Evolutionary conservation across 2,888 invertebrate species (phyloP).

Genomic region (Drosophila pegasa): DNA sequence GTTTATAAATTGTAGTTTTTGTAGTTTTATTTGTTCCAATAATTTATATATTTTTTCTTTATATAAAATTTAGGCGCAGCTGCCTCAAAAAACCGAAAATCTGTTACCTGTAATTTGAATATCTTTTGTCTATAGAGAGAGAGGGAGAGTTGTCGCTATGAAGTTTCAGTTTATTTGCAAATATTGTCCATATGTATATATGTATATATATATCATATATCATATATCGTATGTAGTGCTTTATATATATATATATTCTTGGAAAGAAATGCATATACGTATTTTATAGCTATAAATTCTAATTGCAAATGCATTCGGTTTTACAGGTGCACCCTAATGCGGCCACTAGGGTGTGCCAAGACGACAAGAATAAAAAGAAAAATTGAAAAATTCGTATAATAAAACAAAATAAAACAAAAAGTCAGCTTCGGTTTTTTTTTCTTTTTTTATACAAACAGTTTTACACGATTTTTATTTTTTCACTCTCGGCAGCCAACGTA

Average conservation of each 20-base stretch:
- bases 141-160: conserved; percentile 1
- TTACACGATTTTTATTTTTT: conserved; percentile 63
- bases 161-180: conserved; percentile 27
- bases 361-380: conserved; percentile 8
- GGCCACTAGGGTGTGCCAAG: conserved; percentile 13
- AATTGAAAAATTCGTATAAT: background rate
- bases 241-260: conserved; percentile 26
- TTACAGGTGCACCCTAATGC: conserved; percentile 16
- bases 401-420: conserved; percentile 51
- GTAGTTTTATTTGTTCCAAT: background rate
- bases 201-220: conserved; percentile 15
- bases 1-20: background rate
- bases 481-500: conserved; percentile 32
- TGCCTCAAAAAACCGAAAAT: conserved; percentile 2
- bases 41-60: conserved; percentile 4
- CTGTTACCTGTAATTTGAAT: conserved; percentile 49
- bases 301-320: conserved; percentile 79
- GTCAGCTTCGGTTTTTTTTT: conserved; percentile 58
- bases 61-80: conserved; percentile 10
- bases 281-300: conserved; percentile 75
- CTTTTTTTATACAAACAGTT: conserved; percentile 78
- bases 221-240: conserved; percentile 37
- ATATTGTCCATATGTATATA: conserved; percentile 69
- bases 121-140: conserved; percentile 19
- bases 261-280: conserved; percentile 48